Conservation (phyloP, 2,888 invertebrate species). For the Patella depressa region DNA sequence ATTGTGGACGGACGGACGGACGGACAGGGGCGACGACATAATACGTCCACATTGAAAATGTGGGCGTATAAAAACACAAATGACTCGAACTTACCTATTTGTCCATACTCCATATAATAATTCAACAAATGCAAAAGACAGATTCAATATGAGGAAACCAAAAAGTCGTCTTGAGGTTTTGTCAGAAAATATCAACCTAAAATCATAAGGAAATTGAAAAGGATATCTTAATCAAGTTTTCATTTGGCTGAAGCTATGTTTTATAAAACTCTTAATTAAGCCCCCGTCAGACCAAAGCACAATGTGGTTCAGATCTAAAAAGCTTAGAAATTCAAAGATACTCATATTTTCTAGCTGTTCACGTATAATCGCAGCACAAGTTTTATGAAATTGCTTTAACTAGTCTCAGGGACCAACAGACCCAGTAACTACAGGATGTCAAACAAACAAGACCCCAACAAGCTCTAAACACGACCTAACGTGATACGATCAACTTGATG, state of each 20-base stretch:
- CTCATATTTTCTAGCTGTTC: neutral
- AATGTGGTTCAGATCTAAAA: no score
- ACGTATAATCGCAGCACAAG: neutral
- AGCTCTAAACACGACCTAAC: no score
- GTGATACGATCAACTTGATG: no score
- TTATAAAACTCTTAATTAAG: neutral
- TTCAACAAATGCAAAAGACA: conserved; percentile 97
- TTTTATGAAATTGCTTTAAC: neutral
- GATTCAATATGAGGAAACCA: conserved; percentile 90
- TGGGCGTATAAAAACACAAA: no score
- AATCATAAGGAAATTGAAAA: conserved; percentile 30
- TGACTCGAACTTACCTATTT: conserved; percentile 67
- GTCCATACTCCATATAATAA: conserved; percentile 84
- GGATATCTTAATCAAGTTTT: no score
- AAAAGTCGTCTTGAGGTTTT: conserved; percentile 93
- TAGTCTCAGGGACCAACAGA: neutral
- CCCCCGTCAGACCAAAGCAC: neutral
- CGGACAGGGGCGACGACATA: no score
- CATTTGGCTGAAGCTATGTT: no score
- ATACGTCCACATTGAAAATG: no score
- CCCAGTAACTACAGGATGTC: no score
- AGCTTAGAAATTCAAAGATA: no score
- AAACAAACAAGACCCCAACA: no score
- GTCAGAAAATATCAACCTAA: conserved; percentile 89
- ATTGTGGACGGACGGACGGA: no score